phyloP scores from a whole-genome alignment of 2,113 vertebrate genomes.

The Cyanoramphus novaezelandiae region DNA sequence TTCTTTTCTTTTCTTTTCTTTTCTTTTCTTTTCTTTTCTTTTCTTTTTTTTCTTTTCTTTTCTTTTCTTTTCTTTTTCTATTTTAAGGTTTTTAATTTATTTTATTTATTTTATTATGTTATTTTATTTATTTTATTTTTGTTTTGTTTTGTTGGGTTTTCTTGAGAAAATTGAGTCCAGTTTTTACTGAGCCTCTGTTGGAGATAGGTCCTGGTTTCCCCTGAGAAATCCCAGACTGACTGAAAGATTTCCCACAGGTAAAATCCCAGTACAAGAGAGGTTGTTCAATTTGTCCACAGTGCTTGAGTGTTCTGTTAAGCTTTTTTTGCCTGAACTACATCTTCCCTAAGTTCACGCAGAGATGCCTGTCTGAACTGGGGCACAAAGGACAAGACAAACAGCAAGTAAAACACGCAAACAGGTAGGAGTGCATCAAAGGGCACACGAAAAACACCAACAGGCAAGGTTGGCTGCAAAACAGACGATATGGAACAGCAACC shows the following conservation, averaged over 20 bases:
- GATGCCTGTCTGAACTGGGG: not conserved
- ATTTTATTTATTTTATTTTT: not conserved
- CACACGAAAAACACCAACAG: not conserved
- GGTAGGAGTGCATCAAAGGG: not conserved
- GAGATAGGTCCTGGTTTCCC: not conserved
- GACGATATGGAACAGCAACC: not conserved
- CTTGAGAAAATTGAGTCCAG: not conserved
- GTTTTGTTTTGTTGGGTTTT: not conserved
- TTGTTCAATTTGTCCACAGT: not conserved
- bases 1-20: not conserved
- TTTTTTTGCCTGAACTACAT: not conserved
- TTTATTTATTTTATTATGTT: no score
- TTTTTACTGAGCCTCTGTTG: not conserved
- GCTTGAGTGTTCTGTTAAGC: not conserved
- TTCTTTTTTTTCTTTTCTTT: not conserved
- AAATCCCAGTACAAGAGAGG: not conserved
- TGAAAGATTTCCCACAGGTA: not conserved
- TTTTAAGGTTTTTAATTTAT: no score
- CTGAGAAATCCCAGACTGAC: not conserved
- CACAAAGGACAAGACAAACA: not conserved
- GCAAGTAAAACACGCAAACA: accelerated
- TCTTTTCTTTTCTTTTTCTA: not conserved
- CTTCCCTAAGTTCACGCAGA: not conserved
- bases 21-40: not conserved
- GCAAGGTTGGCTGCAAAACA: not conserved